A percentile compares a stretch with the other conserved stretches of the same genome.
Conservation (phyloP, 1,140 invertebrate species). For the Bombus superbus region DNA sequence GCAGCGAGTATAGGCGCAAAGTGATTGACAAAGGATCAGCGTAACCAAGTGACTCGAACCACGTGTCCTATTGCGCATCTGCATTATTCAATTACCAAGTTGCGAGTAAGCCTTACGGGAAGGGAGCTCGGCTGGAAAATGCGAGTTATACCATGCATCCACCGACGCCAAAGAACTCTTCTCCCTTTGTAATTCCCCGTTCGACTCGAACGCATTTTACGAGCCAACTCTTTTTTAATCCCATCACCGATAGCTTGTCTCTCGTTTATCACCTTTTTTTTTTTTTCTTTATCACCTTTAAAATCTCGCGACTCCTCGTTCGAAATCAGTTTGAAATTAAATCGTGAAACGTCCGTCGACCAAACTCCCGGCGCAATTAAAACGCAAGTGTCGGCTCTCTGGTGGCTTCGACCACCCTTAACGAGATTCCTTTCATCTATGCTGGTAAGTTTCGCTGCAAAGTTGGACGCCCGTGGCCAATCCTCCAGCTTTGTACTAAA, state of each 20-base stretch:
- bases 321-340: background rate
- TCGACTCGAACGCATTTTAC: slow-evolving; percentile 4
- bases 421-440: background rate
- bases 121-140: slow-evolving; percentile 12
- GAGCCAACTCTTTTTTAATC: background rate
- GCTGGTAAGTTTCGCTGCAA: background rate
- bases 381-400: background rate
- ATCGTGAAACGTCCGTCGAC: background rate
- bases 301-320: background rate
- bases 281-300: background rate
- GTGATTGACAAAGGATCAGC: slow-evolving; percentile 10
- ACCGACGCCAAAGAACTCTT: background rate
- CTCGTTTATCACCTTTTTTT: background rate
- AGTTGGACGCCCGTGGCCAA: too few relatives aligned
- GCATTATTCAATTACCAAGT: slow-evolving; percentile 34
- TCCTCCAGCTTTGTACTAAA: background rate
- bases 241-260: background rate
- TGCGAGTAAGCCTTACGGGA: background rate
- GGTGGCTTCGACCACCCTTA: too few relatives aligned
- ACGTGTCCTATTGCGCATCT: slow-evolving; percentile 12
- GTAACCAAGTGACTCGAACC: slow-evolving; percentile 4
- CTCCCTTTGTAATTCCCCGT: background rate
- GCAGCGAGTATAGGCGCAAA: background rate
- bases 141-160: background rate
- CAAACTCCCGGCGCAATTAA: slow-evolving; percentile 6